phyloP scores from a whole-genome alignment of 92 coral and sea anemone genomes.

The Epizoanthus illoricatus region DNA sequence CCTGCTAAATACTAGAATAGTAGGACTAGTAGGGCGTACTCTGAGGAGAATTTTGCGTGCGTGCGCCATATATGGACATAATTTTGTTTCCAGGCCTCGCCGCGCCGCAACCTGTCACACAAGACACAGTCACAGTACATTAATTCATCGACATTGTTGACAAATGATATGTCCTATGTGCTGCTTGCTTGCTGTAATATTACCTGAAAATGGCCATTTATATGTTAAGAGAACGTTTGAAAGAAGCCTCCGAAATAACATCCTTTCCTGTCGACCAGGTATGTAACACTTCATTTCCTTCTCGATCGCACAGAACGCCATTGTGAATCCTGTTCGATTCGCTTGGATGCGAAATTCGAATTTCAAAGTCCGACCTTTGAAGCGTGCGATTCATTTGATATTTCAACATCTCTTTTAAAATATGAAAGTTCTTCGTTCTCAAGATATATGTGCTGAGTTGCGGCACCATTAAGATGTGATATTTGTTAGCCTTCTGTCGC shows the following conservation, averaged over 20 bases:
- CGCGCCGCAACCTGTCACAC: conserved; percentile 3
- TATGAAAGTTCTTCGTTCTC: too few species aligned
- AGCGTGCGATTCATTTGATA: neutral
- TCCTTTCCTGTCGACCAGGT: conserved; percentile 31
- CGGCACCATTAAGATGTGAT: too few species aligned
- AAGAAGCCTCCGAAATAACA: conserved; percentile 26
- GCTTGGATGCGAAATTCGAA: conserved; percentile 11
- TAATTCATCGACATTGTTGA: neutral
- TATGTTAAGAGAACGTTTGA: conserved; percentile 16
- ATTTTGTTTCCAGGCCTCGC: conserved; percentile 9
- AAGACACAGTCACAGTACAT: neutral
- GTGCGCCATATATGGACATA: too few species aligned
- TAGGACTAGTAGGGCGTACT: too few species aligned
- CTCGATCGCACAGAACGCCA: neutral
- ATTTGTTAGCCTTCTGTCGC: too few species aligned
- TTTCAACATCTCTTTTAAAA: neutral
- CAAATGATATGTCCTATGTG: neutral
- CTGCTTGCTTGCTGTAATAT: neutral
- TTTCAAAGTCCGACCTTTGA: too few species aligned
- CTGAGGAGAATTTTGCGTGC: too few species aligned
- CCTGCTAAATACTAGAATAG: too few species aligned
- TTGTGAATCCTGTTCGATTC: neutral
- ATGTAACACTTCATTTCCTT: neutral
- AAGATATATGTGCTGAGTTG: too few species aligned
- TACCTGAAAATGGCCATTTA: conserved; percentile 11